These are phyloP conservation scores for Tauraco hartlaubi DNA, from an alignment of 2,797 vertebrate species.

Conservation along the genomic window DNA sequence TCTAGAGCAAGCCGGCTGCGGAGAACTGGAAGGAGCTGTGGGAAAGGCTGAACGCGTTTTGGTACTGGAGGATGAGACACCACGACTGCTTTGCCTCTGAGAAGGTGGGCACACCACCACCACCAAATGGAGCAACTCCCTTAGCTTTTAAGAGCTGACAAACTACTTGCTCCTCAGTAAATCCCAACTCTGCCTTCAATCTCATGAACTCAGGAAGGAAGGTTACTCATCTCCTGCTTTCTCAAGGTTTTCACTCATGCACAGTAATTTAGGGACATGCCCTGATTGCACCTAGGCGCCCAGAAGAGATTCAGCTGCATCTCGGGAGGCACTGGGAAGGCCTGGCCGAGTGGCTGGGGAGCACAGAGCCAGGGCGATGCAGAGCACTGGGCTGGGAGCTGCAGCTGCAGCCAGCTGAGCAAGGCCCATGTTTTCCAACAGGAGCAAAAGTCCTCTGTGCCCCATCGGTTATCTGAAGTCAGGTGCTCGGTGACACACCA, in stretches of 20 bases:
- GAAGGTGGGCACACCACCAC: background rate
- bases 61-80: background rate
- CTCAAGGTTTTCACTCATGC: background rate
- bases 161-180: background rate
- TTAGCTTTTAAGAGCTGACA: background rate
- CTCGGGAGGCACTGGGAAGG: background rate
- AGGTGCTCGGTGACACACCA: background rate
- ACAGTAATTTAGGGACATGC: background rate
- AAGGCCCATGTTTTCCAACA: background rate
- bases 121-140: fast-evolving
- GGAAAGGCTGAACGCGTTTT: background rate
- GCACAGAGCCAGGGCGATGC: background rate
- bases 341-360: background rate
- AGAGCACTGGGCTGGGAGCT: background rate
- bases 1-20: fast-evolving
- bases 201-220: background rate
- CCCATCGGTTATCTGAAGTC: background rate
- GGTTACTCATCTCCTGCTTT: background rate
- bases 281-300: background rate
- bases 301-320: background rate
- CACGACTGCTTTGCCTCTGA: fast-evolving
- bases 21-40: background rate
- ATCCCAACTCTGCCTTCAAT: background rate
- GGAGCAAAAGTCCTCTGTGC: background rate
- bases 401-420: background rate